Base-by-base conservation (phyloP, 2,888 invertebrate species). In the Caenorhabditis japonica region DNA sequence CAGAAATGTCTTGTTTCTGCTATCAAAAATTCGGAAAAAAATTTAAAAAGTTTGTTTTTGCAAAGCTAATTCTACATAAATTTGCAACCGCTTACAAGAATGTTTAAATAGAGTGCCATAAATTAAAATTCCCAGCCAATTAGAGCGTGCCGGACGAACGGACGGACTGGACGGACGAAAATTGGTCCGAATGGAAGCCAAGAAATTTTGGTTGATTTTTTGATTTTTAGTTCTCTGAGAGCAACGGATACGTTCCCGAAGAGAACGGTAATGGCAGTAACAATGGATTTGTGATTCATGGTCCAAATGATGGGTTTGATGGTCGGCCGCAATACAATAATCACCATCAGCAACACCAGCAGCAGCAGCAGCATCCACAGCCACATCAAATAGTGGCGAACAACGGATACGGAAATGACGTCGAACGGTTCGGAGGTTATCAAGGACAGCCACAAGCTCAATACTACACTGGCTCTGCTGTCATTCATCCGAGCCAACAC, bases 281-380 rank as follows among this genome's bases (percentile, higher is more conserved):
- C 53, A 53, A 53, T 39, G 53, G 41, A 25, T 72, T 72, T 25
- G 53, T 49, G 30, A 64, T 66, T 23, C 72, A 72, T 5, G 66
- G 66, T 0, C 58, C 58, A 5, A 59, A 72, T 23, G 72, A 72
- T 21, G 55, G 49, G 0, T 72, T 60, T 19, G 72, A 72, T n/a
- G 25, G 60, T n/a, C 46, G 60, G 15, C 47, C 71, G 3, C 70
- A 70, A 23, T 60, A 60, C 25, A 52, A 59, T 69, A 39, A 39
- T 5, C 4, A 39, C 8, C 4, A 39, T n/a, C 58, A 46, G 36
- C 46, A 46, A 46, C 21, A 33, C 46, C 33, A 36, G 23, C 21
- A 13, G 1, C 53, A 39, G 12, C 61, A 27, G 17, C 49, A 34
- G 12, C 53, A 38, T 1, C 30, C 15, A 1, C 27, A 36, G 17